A percentile compares a stretch with the other conserved stretches of the same genome.
Conservation (phyloP, 2,113 vertebrate species). For the Corvus cornix region DNA sequence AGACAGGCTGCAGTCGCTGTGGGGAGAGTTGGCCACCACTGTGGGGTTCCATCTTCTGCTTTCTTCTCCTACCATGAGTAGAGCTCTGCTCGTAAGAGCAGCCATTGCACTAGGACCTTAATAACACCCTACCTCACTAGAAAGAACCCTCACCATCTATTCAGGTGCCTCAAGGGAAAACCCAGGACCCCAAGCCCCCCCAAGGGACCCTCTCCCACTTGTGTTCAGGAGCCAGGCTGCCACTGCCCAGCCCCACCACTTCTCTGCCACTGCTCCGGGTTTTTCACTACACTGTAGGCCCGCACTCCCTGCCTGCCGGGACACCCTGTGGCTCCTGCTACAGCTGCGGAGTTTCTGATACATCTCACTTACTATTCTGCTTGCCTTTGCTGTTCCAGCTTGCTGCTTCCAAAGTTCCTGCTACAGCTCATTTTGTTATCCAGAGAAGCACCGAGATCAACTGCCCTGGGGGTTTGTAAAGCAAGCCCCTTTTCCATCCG, state of each 20-base stretch:
- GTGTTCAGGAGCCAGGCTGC: neutral
- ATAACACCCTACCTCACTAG: neutral
- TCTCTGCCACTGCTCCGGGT: neutral
- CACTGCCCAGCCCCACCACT: neutral
- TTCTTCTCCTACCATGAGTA: neutral
- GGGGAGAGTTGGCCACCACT: neutral
- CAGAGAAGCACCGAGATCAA: neutral
- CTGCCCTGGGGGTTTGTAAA: neutral
- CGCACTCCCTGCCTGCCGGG: accelerated
- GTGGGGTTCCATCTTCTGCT: accelerated
- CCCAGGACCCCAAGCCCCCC: no score
- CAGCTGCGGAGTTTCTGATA: neutral
- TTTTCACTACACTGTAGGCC: neutral
- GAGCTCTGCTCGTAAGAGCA: neutral
- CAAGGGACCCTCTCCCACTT: no score
- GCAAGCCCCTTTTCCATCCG: neutral
- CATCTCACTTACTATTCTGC: neutral
- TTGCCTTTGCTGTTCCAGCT: neutral
- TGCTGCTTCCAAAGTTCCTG: neutral
- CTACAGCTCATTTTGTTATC: neutral
- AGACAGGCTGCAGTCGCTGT: neutral
- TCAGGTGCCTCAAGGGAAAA: neutral
- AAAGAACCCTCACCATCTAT: neutral
- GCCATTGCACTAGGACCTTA: neutral
- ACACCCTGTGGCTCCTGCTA: neutral